Evolutionary conservation across 2,888 invertebrate genomes (phyloP).

Genomic region (Eugnorisma glareosa): DNA sequence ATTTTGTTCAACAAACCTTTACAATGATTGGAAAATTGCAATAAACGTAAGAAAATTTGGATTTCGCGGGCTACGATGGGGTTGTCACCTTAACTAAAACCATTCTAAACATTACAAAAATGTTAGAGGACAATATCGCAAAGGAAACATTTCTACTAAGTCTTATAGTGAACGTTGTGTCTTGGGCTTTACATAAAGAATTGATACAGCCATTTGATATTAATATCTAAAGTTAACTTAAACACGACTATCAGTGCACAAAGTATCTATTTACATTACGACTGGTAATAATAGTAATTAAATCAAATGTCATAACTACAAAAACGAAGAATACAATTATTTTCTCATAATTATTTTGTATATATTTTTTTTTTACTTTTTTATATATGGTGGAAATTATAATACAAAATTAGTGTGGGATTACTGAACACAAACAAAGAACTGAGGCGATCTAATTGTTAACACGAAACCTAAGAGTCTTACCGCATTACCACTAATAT

Average conservation of each 20-base stretch:
- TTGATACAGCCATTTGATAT: constrained; percentile 86
- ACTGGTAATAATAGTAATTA: constrained; percentile 80
- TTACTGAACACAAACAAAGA: constrained; percentile 83
- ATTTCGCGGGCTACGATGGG: no score
- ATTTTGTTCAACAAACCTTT: no score
- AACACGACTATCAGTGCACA: constrained; percentile 87
- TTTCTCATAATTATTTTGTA: constrained; percentile 66
- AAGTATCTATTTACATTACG: constrained; percentile 86
- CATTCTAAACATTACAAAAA: constrained; percentile 77
- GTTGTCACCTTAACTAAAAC: constrained; percentile 70
- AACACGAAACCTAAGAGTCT: constrained; percentile 75
- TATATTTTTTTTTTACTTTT: constrained; percentile 81
- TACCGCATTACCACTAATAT: constrained; percentile 77
- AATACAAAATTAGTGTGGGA: constrained; percentile 76
- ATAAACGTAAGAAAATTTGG: no score
- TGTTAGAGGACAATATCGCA: constrained; percentile 69
- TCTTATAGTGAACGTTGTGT: constrained; percentile 78
- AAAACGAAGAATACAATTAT: constrained; percentile 76
- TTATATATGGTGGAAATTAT: constrained; percentile 78
- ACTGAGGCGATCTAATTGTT: constrained; percentile 72
- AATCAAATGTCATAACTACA: constrained; percentile 75
- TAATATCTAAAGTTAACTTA: constrained; percentile 84
- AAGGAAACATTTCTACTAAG: constrained; percentile 78
- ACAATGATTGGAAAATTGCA: no score
- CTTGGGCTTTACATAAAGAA: constrained; percentile 78